Evolutionary conservation across 2,888 invertebrate genomes (phyloP).

Genomic region (Dione vanillae): DNA sequence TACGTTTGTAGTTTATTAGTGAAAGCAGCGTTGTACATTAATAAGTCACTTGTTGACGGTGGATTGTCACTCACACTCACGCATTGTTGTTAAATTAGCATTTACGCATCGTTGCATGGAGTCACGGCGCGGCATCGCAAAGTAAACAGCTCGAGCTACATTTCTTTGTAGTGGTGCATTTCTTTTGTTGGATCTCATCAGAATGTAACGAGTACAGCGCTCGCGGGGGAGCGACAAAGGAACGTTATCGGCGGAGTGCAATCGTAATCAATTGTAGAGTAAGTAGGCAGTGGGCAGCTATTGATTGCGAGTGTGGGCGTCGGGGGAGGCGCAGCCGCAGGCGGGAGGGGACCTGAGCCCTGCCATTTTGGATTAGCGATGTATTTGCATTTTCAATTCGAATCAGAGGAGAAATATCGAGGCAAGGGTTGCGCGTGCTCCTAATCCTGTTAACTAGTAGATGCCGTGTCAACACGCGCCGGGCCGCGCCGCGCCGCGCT

Average conservation of each 20-base stretch:
- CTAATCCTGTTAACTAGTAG: conserved; percentile 58
- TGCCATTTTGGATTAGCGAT: conserved; percentile 65
- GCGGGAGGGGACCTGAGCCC: conserved; percentile 39
- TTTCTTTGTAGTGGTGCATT: conserved; percentile 28
- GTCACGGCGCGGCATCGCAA: background rate
- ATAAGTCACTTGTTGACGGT: too few species aligned
- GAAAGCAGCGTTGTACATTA: conserved; percentile 14
- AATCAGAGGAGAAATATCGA: conserved; percentile 22
- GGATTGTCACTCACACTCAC: too few species aligned
- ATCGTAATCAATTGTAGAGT: conserved; percentile 44
- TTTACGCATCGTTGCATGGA: conserved; percentile 9
- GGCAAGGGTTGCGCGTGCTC: conserved; percentile 57
- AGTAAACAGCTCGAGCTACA: conserved; percentile 17
- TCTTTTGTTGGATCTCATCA: conserved; percentile 37
- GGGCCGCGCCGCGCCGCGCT: conserved; percentile 8
- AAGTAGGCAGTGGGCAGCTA: conserved; percentile 34
- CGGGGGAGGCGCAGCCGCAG: conserved; percentile 17
- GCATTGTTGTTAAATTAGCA: background rate
- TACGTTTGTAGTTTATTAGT: background rate
- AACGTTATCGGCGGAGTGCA: conserved; percentile 42
- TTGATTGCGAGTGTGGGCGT: conserved; percentile 35
- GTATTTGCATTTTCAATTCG: conserved; percentile 74
- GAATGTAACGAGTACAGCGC: conserved; percentile 39
- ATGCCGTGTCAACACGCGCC: conserved; percentile 47
- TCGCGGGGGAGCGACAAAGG: conserved; percentile 32